Conservation (phyloP, 2,113 vertebrate genomes). For the Bungarus multicinctus region DNA sequence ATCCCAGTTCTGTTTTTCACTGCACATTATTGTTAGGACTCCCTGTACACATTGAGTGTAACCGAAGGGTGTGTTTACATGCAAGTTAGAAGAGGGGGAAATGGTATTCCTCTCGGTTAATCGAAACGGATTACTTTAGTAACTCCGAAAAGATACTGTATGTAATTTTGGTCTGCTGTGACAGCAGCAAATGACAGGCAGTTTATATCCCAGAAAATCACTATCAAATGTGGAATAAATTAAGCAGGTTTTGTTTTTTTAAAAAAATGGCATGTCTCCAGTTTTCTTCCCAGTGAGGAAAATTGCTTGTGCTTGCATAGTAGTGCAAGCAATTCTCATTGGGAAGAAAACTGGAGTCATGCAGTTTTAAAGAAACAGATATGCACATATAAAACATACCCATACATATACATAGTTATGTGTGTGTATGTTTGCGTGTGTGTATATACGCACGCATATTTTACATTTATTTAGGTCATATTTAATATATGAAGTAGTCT, state of each 20-base stretch:
- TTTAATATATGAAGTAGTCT: constrained; percentile 70
- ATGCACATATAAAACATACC: constrained; percentile 42
- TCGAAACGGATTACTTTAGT: constrained; percentile 16
- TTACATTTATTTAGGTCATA: constrained; percentile 60
- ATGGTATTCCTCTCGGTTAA: constrained; percentile 10
- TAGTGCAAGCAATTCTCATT: constrained; percentile 36
- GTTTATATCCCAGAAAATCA: constrained; percentile 46
- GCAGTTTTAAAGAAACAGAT: not conserved
- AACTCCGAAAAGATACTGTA: constrained; percentile 42
- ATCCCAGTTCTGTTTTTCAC: constrained; percentile 33
- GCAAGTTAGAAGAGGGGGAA: constrained; percentile 41
- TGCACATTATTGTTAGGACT: constrained; percentile 19
- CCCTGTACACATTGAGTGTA: constrained; percentile 48
- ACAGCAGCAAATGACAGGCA: constrained; percentile 40
- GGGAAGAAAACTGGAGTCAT: not conserved
- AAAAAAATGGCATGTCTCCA: constrained; percentile 60
- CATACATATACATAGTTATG: not conserved
- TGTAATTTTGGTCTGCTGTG: constrained; percentile 44
- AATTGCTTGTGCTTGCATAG: constrained; percentile 66
- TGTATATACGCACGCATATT: constrained; percentile 45
- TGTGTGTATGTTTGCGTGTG: constrained; percentile 35
- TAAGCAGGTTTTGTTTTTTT: constrained; percentile 13
- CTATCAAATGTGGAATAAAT: constrained; percentile 43
- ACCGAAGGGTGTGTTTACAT: constrained; percentile 56
- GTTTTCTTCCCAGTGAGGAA: constrained; percentile 63